phyloP scores from a whole-genome alignment of 2,113 vertebrate genomes.

The Isurus oxyrinchus region DNA sequence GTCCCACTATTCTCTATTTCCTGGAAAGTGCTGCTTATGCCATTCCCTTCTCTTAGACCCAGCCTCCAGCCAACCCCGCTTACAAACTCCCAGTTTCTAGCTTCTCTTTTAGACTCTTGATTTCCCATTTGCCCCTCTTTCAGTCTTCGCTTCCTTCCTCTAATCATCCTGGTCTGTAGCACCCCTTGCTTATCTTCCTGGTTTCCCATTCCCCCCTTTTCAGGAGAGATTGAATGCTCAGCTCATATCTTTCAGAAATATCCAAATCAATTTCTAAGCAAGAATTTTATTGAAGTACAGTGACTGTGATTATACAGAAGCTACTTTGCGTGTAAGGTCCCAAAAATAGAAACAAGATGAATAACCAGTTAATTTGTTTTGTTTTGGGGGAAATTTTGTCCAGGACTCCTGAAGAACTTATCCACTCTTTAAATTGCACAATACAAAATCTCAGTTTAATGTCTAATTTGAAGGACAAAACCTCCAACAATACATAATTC shows the following conservation, averaged over 20 bases:
- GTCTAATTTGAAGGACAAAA: not conserved
- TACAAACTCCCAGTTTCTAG: not conserved
- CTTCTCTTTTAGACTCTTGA: not conserved
- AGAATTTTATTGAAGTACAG: not conserved
- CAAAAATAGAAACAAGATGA: not conserved
- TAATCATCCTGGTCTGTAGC: not conserved
- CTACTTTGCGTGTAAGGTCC: no score
- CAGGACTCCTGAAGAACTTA: not conserved
- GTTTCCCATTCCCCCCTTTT: not conserved
- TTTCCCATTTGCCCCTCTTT: not conserved
- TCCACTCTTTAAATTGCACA: not conserved
- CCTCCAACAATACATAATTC: not conserved
- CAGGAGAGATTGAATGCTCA: not conserved
- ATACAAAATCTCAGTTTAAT: not conserved
- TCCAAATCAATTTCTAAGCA: not conserved
- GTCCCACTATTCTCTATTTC: not conserved
- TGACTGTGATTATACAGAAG: no score
- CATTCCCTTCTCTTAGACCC: not conserved
- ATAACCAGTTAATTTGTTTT: not conserved
- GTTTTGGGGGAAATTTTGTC: not conserved
- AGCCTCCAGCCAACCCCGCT: not conserved
- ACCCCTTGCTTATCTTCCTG: not conserved
- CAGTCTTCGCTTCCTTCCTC: not conserved
- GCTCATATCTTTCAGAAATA: not conserved
- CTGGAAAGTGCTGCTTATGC: not conserved